Conservation (phyloP, 2,113 vertebrate genomes). For the Siniperca chuatsi region DNA sequence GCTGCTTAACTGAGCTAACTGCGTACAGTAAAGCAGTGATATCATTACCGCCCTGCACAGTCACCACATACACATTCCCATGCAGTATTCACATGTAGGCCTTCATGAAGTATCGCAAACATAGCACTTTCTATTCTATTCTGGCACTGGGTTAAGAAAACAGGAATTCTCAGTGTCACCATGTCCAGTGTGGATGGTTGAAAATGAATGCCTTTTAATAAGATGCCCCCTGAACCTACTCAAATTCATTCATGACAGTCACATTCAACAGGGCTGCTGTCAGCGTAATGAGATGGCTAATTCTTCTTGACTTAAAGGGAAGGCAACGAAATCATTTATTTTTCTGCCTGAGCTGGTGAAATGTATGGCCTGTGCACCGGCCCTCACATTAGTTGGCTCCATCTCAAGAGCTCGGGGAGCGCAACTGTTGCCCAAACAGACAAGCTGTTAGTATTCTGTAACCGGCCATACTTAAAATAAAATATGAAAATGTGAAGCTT, state of each 20-base stretch:
- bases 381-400: constrained; percentile 38
- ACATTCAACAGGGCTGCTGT: constrained; percentile 36
- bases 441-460: constrained; percentile 46
- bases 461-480: constrained; percentile 20
- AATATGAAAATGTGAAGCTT: constrained; percentile 37
- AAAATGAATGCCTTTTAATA: constrained; percentile 74
- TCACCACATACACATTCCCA: neutral
- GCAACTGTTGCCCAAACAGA: constrained; percentile 47
- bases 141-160: constrained; percentile 24
- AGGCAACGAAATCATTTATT: constrained; percentile 43
- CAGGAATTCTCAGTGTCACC: constrained; percentile 16
- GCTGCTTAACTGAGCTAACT: constrained; percentile 28
- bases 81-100: neutral
- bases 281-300: constrained; percentile 46
- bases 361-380: neutral
- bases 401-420: constrained; percentile 37
- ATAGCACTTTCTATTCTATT: constrained; percentile 1
- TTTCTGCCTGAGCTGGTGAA: constrained; percentile 23
- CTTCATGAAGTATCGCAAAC: constrained; percentile 3
- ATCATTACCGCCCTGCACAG: constrained; percentile 10
- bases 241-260: constrained; percentile 51
- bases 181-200: constrained; percentile 26
- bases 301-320: constrained; percentile 39
- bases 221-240: constrained; percentile 65
- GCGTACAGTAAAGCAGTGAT: neutral